Evolutionary conservation across 2,113 vertebrate species (phyloP), one percentile per base, ranked within the genome.

Genomic region (Fulica atra): DNA sequence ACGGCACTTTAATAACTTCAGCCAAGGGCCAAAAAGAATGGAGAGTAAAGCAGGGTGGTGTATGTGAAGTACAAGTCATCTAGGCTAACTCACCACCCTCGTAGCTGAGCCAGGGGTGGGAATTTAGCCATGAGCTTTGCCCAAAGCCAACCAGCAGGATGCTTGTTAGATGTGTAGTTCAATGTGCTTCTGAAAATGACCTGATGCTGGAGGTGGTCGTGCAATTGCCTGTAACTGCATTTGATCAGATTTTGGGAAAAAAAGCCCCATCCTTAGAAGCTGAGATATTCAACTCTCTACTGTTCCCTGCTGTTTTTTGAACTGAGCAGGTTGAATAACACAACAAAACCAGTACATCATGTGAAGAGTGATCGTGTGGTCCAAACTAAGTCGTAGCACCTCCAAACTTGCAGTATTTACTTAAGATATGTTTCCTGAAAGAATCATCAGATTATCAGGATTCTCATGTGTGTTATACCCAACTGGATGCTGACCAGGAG

Each of bases 181-280:
- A 13, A 23, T 20, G 9, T 18, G 40, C 38, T 74, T 73, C 72
- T 56, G 23, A 61, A 74, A 65, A 12, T 18, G 35, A 28, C 48
- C 71, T 36, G 35, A 18, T 46, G 33, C 56, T 56, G 17, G 51
- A 90, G 69, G 33, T 76, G 63, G 28, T 38, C 51, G 50, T 44
- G 25, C 31, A 50, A 20, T 20, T 61, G 61, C 50, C 54, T 19
- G 1, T 59, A 44, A n/a, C 23, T 79, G 24, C 51, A 6, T 28
- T 87, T 33, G 33, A 23, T 60, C 74, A 59, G 54, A 54, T 74
- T 70, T 46, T 35, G 68, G 40, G 17, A 5, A 4, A 36, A 56
- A 61, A 7, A 1, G n/a, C n/a, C 1, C 0, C 2, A 1, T 36
- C 13, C 74, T 66, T 35, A 91, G 36, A 42, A 73, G 33, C 56